Evolutionary conservation across 2,113 vertebrate species (phyloP).

Genomic region (Dolichallabes microphthalmus): DNA sequence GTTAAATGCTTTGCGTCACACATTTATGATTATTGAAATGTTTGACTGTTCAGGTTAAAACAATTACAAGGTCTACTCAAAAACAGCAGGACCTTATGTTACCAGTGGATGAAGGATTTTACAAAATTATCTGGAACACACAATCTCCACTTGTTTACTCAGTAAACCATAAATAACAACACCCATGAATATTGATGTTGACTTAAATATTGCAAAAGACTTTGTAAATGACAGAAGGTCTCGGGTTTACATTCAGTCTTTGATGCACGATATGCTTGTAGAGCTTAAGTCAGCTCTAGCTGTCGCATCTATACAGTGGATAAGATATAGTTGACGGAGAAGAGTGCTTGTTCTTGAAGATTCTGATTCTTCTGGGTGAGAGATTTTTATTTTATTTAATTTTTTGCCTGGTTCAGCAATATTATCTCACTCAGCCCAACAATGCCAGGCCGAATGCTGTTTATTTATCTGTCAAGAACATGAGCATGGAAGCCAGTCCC

Average conservation of each 20-base stretch:
- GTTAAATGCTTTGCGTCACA: conserved; percentile 4
- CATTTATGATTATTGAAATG: conserved; percentile 2
- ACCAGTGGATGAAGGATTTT: not conserved
- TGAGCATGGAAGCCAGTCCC: conserved; percentile 42
- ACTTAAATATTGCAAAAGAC: not conserved
- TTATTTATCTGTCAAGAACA: conserved; percentile 56
- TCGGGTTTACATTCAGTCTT: not conserved
- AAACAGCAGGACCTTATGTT: not conserved
- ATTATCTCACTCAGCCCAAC: conserved; percentile 50
- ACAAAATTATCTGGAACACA: not conserved
- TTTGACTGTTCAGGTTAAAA: conserved; percentile 4
- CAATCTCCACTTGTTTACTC: not conserved
- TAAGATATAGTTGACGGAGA: conserved; percentile 29
- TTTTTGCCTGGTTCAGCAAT: conserved; percentile 52
- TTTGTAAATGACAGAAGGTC: not conserved
- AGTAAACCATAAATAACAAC: not conserved
- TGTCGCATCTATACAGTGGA: conserved; percentile 25
- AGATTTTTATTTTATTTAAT: conserved; percentile 23
- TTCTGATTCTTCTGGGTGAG: conserved; percentile 49
- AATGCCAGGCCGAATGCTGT: conserved; percentile 52
- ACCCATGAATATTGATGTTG: conserved; percentile 1
- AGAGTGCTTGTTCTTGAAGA: conserved; percentile 32
- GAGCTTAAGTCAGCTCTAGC: not conserved
- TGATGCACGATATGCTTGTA: not conserved
- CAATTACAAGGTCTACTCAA: not conserved